Evolutionary conservation across 2,888 invertebrate species (phyloP).

Genomic region (Machimus atricapillus): DNA sequence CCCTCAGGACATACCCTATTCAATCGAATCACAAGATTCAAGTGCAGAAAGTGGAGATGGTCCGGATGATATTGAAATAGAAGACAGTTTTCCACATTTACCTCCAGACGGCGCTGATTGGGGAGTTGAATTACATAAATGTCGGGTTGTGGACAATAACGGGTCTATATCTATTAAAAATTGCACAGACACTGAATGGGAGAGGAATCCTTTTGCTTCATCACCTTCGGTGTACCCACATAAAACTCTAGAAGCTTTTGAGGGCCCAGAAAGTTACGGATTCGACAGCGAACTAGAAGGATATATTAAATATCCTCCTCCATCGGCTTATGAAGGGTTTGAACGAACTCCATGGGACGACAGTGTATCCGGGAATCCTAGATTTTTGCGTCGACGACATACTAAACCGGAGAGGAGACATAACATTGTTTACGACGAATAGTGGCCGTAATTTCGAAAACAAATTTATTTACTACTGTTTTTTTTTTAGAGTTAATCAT

Average conservation of each 20-base stretch:
- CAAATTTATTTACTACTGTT: not conserved
- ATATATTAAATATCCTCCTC: not conserved
- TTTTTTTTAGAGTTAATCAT: not conserved
- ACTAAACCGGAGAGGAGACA: not conserved
- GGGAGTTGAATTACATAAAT: conserved; percentile 43
- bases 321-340: not conserved
- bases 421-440: not conserved
- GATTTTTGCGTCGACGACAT: not conserved
- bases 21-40: not conserved
- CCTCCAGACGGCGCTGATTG: conserved; percentile 40
- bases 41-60: not conserved
- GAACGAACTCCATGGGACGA: not conserved
- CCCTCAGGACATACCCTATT: not conserved
- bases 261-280: not conserved
- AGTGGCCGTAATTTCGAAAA: not conserved
- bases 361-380: not conserved
- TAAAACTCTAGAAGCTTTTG: conserved; percentile 6
- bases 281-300: not conserved
- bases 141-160: conserved; percentile 44
- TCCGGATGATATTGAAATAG: not conserved
- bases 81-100: not conserved
- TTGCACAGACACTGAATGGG: conserved; percentile 45
- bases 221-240: conserved; percentile 35
- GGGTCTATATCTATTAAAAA: conserved; percentile 44
- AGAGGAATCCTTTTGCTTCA: conserved; percentile 45